These are phyloP conservation scores for Argyra leucocephala DNA, from an alignment of 2,888 invertebrate species.

Conservation along the genomic window DNA sequence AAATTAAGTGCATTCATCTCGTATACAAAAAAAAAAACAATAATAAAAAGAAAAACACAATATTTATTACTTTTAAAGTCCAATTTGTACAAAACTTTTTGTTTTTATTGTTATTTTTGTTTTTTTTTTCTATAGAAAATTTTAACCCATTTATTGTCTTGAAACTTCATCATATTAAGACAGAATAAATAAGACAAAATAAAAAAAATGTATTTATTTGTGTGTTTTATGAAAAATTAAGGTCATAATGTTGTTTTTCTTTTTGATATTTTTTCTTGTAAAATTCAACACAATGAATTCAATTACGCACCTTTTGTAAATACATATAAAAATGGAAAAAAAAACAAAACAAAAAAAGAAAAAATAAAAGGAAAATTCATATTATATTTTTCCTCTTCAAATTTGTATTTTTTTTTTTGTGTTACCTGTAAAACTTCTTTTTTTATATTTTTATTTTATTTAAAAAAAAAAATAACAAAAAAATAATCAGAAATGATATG, in stretches of 20 bases:
- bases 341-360: not conserved
- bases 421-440: not conserved
- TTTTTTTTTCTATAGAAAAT: too few species aligned
- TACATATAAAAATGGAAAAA: not conserved
- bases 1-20: too few species aligned
- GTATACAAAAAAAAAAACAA: too few species aligned
- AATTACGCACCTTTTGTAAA: slow-evolving; percentile 6
- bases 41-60: too few species aligned
- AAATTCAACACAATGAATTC: not conserved
- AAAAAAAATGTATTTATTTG: too few species aligned
- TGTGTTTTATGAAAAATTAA: too few species aligned
- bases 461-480: not conserved
- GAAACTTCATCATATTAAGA: too few species aligned
- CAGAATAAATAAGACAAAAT: too few species aligned
- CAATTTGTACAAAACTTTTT: too few species aligned
- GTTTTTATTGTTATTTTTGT: too few species aligned
- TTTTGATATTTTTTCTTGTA: not conserved
- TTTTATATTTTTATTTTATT: not conserved
- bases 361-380: not conserved
- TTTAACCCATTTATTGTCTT: too few species aligned
- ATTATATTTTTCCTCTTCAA: not conserved
- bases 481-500: not conserved
- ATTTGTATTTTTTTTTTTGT: not conserved
- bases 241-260: not conserved
- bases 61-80: too few species aligned